Base-by-base conservation (phyloP, 2,113 vertebrate species). In the Perca flavescens region DNA sequence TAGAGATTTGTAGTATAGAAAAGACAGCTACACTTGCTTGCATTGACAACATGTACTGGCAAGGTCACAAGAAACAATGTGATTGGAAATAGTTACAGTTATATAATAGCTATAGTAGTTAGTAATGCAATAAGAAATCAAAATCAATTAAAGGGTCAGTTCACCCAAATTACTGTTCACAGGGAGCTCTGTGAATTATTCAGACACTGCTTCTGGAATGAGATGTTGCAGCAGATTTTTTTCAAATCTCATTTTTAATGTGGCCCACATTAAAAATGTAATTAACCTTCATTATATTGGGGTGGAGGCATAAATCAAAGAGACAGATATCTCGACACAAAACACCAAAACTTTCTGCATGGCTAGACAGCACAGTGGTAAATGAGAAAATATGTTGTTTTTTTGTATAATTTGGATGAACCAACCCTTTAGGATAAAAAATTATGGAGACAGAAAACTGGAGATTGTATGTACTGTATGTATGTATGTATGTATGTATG, bases 261-360 rank as follows among this genome's bases (percentile, higher is more conserved):
- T 36, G 22, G 1, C 46, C 25, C 13, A 61, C 56, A 69, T 76
- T 34, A 5, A 34, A 34, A 34, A 84, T 19, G 57, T 0, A 83
- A 67, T 82, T 82, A 67, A 79, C 34, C 53, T 82, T 57, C 31
- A 61, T 31, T 56, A 72, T 53, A 72, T 25, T 17, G 28, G 28
- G 63, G 52, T 31, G 16, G 52, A 65, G 31, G 77, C 17, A 50
- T 15, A 49, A 54, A 79, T 81, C 19, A 46, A 9, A 73, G 1
- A 61, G 73, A 2, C 16, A 75, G n/a, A 75, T 43, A 49, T 63
- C 50, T 50, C 7, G 1, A 75, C 69, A 54, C 3, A 58, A 67
- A 54, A 43, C 13, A 9, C 14, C 5, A 56, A 70, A 73, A 62
- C 13, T 13, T 43, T 67, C 47, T 74, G 49, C 46, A 53, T 19